Evolutionary conservation across 2,113 vertebrate species (phyloP), one percentile per base, ranked within the genome.

Genomic region (Mirza zaza): DNA sequence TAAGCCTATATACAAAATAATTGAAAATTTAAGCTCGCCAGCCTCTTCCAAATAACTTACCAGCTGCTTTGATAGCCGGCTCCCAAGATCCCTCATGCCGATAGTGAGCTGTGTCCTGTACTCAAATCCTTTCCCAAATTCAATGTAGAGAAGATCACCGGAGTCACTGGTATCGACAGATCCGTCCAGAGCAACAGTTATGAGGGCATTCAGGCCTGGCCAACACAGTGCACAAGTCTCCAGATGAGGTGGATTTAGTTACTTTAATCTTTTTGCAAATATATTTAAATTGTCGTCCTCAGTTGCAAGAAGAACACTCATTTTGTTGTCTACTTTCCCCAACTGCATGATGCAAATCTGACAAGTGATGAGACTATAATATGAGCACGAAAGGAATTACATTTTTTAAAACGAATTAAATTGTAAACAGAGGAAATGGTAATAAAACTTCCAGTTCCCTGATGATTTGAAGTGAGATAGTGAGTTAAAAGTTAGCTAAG

Each of bases 111-210:
- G 98, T 27, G 96, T 97, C 32, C 59, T 97, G 61, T 98, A 98
- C 42, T 98, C 97, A 95, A 98, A 98, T 92, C 98, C 98, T 97
- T 97, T 98, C 55, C 98, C 98, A 93, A 98, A 98, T 82, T 99
- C 98, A 89, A 98, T 95, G 70, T 97, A 97, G 57, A 29, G 89
- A 90, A 98, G 97, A 17, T 98, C 95, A 32, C 97, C 57, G 75
- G 97, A 85, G 63, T 97, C 87, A 4, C 25, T 14, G 1, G 97
- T n/a, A 34, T 85, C 4, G 0, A 83, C 70, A 67, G 95, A 67
- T 92, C 95, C 97, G 63, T 98, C 97, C 96, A 99, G 94, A 94
- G 95, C 98, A 61, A 98, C 55, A 8, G 98, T 98, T 21, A 98
- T 82, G 68, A 98, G 97, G 11, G 97, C 98, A 81, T 98, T 98